A percentile compares a stretch with the other conserved stretches of the same genome.
Conservation (phyloP, 2,113 vertebrate genomes). For the Solea senegalensis region DNA sequence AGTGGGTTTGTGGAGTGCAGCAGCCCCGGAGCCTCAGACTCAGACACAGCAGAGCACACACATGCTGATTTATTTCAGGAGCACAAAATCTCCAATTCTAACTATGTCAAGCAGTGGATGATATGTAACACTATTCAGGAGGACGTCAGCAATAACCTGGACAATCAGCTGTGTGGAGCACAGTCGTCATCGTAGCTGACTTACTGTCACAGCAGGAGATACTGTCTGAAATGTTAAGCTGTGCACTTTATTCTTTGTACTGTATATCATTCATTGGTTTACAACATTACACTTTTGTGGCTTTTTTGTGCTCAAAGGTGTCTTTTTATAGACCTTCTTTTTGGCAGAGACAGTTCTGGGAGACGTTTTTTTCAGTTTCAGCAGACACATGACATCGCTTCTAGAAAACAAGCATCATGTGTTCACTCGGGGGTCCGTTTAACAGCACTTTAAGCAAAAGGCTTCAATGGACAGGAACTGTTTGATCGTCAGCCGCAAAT, state of each 20-base stretch:
- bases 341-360: too few relatives aligned
- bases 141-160: conserved; percentile 2
- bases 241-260: neutral
- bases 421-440: too few relatives aligned
- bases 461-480: too few relatives aligned
- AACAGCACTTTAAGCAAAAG: too few relatives aligned
- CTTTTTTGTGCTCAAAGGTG: neutral
- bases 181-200: neutral
- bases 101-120: conserved; percentile 95
- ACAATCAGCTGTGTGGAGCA: neutral
- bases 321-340: too few relatives aligned
- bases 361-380: too few relatives aligned
- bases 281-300: neutral
- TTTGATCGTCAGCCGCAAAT: too few relatives aligned
- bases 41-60: conserved; percentile 61
- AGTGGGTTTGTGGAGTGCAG: conserved; percentile 92
- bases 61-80: conserved; percentile 48
- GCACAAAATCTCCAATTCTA: conserved; percentile 77
- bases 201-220: too few relatives aligned
- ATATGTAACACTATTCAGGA: conserved; percentile 56
- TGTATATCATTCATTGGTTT: neutral
- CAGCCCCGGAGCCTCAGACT: conserved; percentile 85
- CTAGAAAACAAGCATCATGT: too few relatives aligned
- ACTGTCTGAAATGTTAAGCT: conserved; percentile 1
- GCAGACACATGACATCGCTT: too few relatives aligned